phyloP scores from a whole-genome alignment of 2,113 vertebrate species.

The Dipodomys ordii region DNA sequence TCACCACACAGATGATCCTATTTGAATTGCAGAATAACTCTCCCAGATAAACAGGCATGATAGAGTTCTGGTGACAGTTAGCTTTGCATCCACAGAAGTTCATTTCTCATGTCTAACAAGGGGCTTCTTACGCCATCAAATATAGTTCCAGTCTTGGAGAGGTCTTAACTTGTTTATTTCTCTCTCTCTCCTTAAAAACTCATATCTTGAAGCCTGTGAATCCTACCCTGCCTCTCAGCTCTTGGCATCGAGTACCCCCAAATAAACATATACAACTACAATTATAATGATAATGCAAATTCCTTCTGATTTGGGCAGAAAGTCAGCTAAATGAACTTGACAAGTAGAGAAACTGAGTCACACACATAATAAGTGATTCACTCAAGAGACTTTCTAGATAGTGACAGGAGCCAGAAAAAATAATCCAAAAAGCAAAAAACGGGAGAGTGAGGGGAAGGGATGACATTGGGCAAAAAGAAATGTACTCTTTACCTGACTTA shows the following conservation, averaged over 20 bases:
- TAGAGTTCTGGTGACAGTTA: neutral
- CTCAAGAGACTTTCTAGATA: too few relatives aligned
- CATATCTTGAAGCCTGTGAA: neutral
- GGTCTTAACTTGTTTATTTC: neutral
- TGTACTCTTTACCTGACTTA: too few relatives aligned
- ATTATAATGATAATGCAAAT: neutral
- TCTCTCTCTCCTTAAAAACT: neutral
- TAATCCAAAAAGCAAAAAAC: too few relatives aligned
- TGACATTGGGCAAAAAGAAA: too few relatives aligned
- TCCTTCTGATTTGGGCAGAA: neutral
- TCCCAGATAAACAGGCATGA: conserved; percentile 12
- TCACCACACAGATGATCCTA: conserved; percentile 59
- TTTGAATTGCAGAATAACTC: conserved; percentile 66
- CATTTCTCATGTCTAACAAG: conserved; percentile 18
- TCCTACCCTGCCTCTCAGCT: neutral
- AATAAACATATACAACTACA: neutral
- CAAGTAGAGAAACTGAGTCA: neutral
- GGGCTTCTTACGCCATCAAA: neutral
- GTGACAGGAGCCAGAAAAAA: too few relatives aligned
- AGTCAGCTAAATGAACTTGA: neutral
- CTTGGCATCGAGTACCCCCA: neutral
- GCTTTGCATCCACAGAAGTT: neutral
- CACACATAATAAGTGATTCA: neutral
- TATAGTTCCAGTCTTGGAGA: neutral
- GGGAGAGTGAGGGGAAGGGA: too few relatives aligned